These are phyloP conservation scores for Bovichtus diacanthus DNA, from an alignment of 2,797 vertebrate genomes.

Conservation along the genomic window DNA sequence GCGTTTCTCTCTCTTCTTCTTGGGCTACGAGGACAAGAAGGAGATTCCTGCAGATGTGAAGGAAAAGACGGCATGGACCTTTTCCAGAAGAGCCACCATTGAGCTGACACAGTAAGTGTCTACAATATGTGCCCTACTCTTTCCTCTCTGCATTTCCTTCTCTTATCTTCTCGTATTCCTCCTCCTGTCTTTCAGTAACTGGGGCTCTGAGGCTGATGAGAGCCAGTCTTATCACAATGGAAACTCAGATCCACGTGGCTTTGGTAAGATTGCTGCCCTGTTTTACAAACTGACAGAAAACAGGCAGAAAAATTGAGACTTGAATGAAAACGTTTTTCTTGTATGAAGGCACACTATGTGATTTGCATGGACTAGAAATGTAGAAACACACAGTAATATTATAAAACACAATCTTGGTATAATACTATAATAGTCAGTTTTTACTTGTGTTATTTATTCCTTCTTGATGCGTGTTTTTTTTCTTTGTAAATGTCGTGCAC, in stretches of 20 bases:
- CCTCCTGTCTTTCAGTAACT: conserved; percentile 88
- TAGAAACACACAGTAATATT: background rate
- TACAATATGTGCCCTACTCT: too few species aligned
- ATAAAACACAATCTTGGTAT: background rate
- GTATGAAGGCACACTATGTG: background rate
- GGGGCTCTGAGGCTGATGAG: conserved; percentile 95
- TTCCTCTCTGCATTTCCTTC: background rate
- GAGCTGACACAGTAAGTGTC: conserved; percentile 93
- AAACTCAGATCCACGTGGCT: conserved; percentile 97
- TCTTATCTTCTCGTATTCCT: background rate
- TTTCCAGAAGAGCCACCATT: conserved; percentile 94
- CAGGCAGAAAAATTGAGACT: too few species aligned
- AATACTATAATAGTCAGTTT: background rate
- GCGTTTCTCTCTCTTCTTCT: conserved; percentile 97
- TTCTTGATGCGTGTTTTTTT: too few species aligned
- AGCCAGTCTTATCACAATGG: conserved; percentile 92
- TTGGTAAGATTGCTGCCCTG: conserved; percentile 83
- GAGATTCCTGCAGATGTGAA: conserved; percentile 91
- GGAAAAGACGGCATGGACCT: conserved; percentile 91
- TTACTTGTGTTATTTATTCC: background rate
- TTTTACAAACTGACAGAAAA: background rate
- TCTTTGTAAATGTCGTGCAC: background rate
- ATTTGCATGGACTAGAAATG: background rate
- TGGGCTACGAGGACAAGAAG: conserved; percentile 96
- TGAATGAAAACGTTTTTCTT: background rate